Evolutionary conservation across 2,113 vertebrate species (phyloP), one percentile per base, ranked within the genome.

Genomic region (Phrynocephalus versicolor): DNA sequence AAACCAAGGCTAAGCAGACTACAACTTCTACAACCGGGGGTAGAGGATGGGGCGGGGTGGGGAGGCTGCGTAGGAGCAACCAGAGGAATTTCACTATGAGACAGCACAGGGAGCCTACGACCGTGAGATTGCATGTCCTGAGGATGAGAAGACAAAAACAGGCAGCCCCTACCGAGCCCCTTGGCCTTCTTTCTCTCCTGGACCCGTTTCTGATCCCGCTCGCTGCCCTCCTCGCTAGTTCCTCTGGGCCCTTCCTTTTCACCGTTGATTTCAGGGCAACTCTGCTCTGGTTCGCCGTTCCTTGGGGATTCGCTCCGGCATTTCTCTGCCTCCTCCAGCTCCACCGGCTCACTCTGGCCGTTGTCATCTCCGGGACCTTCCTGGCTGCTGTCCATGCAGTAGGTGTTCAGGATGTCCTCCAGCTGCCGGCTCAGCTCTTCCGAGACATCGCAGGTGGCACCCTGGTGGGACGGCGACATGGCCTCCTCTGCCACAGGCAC

Each of bases 161-260:
- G 65, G 6, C n/a, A 21, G 70, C 16, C 41, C 96, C 97, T 88
- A 99, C 98, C 98, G 2, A 99, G 95, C 13, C 98, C 98, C 89
- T 99, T 99, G 91, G 98, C 96, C 94, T 99, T 99, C 95, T 97
- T 99, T 94, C 98, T 99, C 13, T 99, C 99, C 88, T 98, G 98
- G 33, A 91, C 91, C 41, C 97, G 98, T 95, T 97, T 98, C 87
- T 97, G 97, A 58, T 99, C 97, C 75, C 97, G 96, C 62, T 97
- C 97, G 1, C 85, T 90, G 0, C 94, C 85, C 39, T 97, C 97
- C 2, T 97, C 96, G 1, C 96, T 96, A 0, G 94, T 89, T 0
- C 94, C 94, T 81, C 97, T 98, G n/a, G 91, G 41, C 21, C 79
- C 93, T 2, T 96, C 97, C 89, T 95, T 97, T 83, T 98, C 97